A percentile compares a stretch with the other conserved stretches of the same genome.
Conservation (phyloP, 2,888 invertebrate genomes). For the Thalpophila matura region DNA sequence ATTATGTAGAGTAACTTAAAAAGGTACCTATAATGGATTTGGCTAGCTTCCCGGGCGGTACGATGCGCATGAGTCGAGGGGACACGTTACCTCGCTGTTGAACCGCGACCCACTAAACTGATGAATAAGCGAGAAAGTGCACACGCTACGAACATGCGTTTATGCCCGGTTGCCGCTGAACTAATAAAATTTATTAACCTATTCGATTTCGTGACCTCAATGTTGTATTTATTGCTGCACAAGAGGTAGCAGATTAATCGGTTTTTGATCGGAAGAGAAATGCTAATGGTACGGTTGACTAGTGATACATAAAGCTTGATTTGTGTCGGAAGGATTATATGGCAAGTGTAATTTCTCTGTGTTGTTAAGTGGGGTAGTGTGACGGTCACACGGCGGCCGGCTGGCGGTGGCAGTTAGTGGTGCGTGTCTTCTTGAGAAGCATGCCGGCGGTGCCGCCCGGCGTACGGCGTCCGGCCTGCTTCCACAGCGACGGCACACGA, state of each 20-base stretch:
- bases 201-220: conserved; percentile 68
- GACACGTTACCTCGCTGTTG: conserved; percentile 66
- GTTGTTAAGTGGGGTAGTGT: conserved; percentile 77
- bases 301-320: conserved; percentile 40
- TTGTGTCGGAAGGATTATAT: conserved; percentile 48
- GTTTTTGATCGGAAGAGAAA: conserved; percentile 50
- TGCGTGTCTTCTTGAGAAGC: conserved; percentile 80
- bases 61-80: conserved; percentile 56
- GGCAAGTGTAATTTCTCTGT: conserved; percentile 64
- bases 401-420: conserved; percentile 68
- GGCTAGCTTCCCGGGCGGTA: conserved; percentile 69
- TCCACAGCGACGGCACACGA: conserved; percentile 48
- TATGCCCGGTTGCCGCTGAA: conserved; percentile 66
- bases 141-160: conserved; percentile 57
- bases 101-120: conserved; percentile 83
- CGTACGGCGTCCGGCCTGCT: conserved; percentile 49
- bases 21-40: conserved; percentile 74
- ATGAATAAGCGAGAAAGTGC: conserved; percentile 85
- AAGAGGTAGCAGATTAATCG: conserved; percentile 54
- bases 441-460: conserved; percentile 68
- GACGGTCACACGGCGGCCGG: conserved; percentile 73
- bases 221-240: conserved; percentile 58
- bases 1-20: conserved; percentile 61
- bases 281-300: conserved; percentile 36
- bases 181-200: conserved; percentile 67